A percentile compares a stretch with the other conserved stretches of the same genome.
These are phyloP conservation scores for Coptotermes formosanus DNA, from an alignment of 1,140 invertebrate genomes.

Conservation along the genomic window DNA sequence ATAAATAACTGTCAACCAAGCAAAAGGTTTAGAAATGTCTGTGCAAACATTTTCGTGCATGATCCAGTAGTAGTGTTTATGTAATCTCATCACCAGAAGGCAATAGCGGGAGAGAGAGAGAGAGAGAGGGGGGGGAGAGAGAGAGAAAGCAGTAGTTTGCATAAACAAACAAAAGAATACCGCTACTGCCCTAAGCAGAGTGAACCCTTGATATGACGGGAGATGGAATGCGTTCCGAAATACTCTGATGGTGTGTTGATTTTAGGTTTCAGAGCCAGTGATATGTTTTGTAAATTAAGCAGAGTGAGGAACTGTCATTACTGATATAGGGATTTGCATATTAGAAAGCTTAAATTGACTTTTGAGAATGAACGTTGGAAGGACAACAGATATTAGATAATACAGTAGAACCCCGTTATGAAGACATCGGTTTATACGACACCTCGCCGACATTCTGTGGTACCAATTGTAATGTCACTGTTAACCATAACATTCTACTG, in stretches of 20 bases:
- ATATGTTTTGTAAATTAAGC: background rate
- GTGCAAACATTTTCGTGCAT: background rate
- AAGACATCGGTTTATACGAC: too few relatives aligned
- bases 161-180: conserved; percentile 17
- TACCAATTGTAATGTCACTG: too few relatives aligned
- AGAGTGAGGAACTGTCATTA: too few relatives aligned
- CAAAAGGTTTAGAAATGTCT: background rate
- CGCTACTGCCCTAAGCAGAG: background rate
- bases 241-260: background rate
- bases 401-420: too few relatives aligned
- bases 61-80: conserved; percentile 2
- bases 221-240: background rate
- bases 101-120: background rate
- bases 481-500: too few relatives aligned
- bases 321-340: too few relatives aligned
- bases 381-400: too few relatives aligned
- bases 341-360: too few relatives aligned
- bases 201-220: background rate
- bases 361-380: too few relatives aligned
- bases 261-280: background rate
- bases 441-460: too few relatives aligned
- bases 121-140: background rate
- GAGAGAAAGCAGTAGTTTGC: background rate
- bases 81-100: background rate
- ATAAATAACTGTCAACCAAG: background rate